Evolutionary conservation across 2,888 invertebrate species (phyloP).

Genomic region (Melinopterus prodromus): DNA sequence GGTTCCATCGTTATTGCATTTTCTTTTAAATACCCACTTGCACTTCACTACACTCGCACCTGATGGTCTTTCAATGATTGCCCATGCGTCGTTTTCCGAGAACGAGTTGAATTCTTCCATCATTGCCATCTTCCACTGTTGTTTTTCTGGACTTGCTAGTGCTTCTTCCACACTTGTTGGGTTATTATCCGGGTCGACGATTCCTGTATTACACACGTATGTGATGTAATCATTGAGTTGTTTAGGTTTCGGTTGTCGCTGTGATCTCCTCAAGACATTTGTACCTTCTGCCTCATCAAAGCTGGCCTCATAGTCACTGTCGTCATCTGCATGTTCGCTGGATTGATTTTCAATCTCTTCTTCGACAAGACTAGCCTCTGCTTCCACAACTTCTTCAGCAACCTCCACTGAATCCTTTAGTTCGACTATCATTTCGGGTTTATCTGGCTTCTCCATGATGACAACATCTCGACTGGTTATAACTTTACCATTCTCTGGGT

Average conservation of each 20-base stretch:
- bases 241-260: conserved; percentile 40
- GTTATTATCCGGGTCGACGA: conserved; percentile 29
- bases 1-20: conserved; percentile 43
- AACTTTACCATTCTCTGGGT: conserved; percentile 31
- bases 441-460: conserved; percentile 37
- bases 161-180: conserved; percentile 43
- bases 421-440: conserved; percentile 17
- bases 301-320: conserved; percentile 15
- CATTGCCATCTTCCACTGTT: conserved; percentile 47
- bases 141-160: conserved; percentile 43
- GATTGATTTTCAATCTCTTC: conserved; percentile 4
- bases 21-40: conserved; percentile 50
- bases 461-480: conserved; percentile 36
- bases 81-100: conserved; percentile 48
- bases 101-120: conserved; percentile 47
- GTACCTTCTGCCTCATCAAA: conserved; percentile 8
- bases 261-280: conserved; percentile 39
- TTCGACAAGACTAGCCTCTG: not conserved
- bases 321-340: conserved; percentile 14
- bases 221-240: conserved; percentile 42
- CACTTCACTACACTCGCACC: conserved; percentile 44
- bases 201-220: conserved; percentile 40
- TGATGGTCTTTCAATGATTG: conserved; percentile 43
- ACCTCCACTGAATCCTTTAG: conserved; percentile 18
- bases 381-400: conserved; percentile 30